A percentile compares a stretch with the other conserved stretches of the same genome.
Conservation (phyloP, 2,113 vertebrate species). For the Dryoscopus gambensis region DNA sequence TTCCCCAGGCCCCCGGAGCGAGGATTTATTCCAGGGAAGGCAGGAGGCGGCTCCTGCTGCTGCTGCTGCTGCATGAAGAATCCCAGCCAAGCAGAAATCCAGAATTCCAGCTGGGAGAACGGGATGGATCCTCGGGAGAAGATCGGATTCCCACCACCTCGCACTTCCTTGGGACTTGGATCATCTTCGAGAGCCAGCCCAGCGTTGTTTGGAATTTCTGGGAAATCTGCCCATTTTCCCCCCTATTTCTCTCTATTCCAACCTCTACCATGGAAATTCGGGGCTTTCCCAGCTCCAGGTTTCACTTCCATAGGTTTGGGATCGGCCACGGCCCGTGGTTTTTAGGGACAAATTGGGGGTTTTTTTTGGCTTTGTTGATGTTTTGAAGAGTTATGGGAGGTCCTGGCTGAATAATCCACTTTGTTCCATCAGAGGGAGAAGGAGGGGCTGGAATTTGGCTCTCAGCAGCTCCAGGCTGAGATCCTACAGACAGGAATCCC, state of each 20-base stretch:
- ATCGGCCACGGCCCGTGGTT: background rate
- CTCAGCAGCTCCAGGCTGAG: too few species aligned
- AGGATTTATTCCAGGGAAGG: too few species aligned
- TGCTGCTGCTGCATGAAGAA: too few species aligned
- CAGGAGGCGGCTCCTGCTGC: too few species aligned
- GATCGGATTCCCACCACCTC: background rate
- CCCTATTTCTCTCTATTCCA: background rate
- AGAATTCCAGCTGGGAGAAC: background rate
- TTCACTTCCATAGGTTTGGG: background rate
- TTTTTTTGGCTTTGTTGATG: background rate
- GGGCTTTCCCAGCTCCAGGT: background rate
- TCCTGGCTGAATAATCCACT: rapidly evolving
- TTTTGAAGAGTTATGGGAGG: background rate
- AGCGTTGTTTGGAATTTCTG: rapidly evolving
- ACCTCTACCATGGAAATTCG: rapidly evolving
- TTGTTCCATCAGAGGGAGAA: background rate
- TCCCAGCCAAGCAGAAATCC: background rate
- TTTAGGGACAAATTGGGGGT: background rate
- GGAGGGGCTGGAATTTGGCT: background rate
- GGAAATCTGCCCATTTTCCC: rapidly evolving
- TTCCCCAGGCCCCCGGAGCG: too few species aligned
- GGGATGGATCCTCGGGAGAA: background rate
- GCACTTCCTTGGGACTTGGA: rapidly evolving
- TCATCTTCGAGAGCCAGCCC: too few species aligned
- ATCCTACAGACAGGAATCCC: rapidly evolving